A percentile compares a stretch with the other conserved stretches of the same genome.
These are phyloP conservation scores for Myopa tessellatipennis DNA, from an alignment of 2,888 invertebrate species.

Conservation along the genomic window DNA sequence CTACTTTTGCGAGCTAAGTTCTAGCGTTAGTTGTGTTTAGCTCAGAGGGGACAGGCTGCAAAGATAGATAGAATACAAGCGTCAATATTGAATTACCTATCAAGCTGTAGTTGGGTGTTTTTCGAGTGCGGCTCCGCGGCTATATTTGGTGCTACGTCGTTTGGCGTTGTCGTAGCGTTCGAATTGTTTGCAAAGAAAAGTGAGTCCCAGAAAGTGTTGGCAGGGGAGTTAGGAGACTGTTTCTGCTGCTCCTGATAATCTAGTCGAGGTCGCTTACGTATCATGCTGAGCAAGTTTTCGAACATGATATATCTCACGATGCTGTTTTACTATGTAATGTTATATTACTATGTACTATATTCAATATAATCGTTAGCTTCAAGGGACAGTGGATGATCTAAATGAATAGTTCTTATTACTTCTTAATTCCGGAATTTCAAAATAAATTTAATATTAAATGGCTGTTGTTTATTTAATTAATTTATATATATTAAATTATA, in stretches of 20 bases:
- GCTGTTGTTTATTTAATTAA: too few species aligned
- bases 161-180: conserved; percentile 13
- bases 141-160: conserved; percentile 19
- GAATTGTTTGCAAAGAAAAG: conserved; percentile 31
- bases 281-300: conserved; percentile 60
- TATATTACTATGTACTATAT: too few species aligned
- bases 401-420: too few species aligned
- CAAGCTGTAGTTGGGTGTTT: conserved; percentile 40
- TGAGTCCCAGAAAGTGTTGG: conserved; percentile 32
- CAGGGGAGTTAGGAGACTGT: neutral
- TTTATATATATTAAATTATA: too few species aligned
- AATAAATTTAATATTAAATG: too few species aligned
- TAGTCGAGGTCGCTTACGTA: conserved; percentile 62
- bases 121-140: conserved; percentile 41
- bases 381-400: too few species aligned
- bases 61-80: conserved; percentile 50
- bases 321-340: neutral
- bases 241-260: conserved; percentile 49
- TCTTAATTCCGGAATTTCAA: too few species aligned
- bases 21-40: neutral
- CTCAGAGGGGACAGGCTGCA: conserved; percentile 50
- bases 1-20: neutral
- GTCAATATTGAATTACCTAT: conserved; percentile 57
- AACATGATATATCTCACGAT: conserved; percentile 52
- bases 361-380: too few species aligned